Conservation (phyloP, 2,797 vertebrate genomes). For the Falco biarmicus region DNA sequence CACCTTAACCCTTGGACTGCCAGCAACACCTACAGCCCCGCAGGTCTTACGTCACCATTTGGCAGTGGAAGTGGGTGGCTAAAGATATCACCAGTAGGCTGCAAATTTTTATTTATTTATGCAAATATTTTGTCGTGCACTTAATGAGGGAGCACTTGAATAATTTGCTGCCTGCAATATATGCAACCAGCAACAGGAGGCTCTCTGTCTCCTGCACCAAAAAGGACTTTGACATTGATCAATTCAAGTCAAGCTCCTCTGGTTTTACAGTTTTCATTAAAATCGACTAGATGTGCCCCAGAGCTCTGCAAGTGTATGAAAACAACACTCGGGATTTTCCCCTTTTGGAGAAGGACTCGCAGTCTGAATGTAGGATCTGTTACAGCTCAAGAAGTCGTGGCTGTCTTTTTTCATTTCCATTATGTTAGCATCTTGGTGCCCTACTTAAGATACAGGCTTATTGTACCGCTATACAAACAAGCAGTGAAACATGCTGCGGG, state of each 20-base stretch:
- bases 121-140: rapidly evolving
- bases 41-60: neutral
- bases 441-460: neutral
- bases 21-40: neutral
- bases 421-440: rapidly evolving
- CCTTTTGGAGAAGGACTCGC: neutral
- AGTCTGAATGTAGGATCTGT: neutral
- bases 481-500: neutral
- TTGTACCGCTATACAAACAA: rapidly evolving
- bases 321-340: neutral
- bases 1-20: neutral
- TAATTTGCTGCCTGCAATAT: neutral
- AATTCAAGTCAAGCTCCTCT: neutral
- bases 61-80: neutral
- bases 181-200: neutral
- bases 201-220: neutral
- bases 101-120: neutral
- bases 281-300: neutral
- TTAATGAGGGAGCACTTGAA: neutral
- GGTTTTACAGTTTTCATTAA: neutral
- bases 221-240: too few relatives aligned
- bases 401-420: neutral
- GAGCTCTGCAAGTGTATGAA: neutral
- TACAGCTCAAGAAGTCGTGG: neutral
- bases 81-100: neutral